phyloP scores from a whole-genome alignment of 2,888 invertebrate genomes.

The Ichneumon xanthorius region DNA sequence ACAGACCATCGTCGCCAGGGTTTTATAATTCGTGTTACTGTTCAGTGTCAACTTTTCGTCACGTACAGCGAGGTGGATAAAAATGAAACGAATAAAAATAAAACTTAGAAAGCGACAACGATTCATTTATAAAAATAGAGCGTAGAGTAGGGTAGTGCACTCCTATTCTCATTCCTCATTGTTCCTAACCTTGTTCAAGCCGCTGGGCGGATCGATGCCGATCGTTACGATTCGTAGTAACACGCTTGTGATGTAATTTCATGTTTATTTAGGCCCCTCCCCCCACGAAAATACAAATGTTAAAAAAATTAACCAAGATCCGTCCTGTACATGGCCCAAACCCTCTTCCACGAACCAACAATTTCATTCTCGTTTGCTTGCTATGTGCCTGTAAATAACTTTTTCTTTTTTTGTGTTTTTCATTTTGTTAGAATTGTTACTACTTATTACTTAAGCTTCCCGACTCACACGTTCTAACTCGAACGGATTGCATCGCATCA shows the following conservation, averaged over 20 bases:
- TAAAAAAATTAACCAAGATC: conserved; percentile 15
- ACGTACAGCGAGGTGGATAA: background rate
- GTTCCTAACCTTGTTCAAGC: conserved; percentile 72
- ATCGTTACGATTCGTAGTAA: conserved; percentile 37
- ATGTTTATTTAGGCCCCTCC: conserved; percentile 26
- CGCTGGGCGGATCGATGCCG: conserved; percentile 73
- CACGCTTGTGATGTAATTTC: conserved; percentile 23
- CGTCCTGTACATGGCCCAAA: conserved; percentile 10
- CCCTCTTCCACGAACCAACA: conserved; percentile 25
- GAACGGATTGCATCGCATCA: conserved; percentile 43
- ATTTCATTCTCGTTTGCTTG: conserved; percentile 59
- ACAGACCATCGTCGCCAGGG: conserved; percentile 30
- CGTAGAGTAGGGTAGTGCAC: conserved; percentile 78
- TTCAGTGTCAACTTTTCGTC: conserved; percentile 22
- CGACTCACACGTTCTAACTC: conserved; percentile 24
- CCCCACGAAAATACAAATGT: background rate
- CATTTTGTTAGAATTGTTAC: conserved; percentile 29
- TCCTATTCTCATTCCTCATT: conserved; percentile 76
- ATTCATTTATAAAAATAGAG: conserved; percentile 69
- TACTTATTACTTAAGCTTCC: conserved; percentile 22
- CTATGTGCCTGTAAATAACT: conserved; percentile 52
- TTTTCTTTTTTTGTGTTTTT: conserved; percentile 28
- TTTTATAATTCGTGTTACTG: conserved; percentile 10
- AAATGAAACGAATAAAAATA: conserved; percentile 10
- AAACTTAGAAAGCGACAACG: conserved; percentile 37